Conservation (phyloP, 1,140 invertebrate genomes). For the Laodelphax striatellus region DNA sequence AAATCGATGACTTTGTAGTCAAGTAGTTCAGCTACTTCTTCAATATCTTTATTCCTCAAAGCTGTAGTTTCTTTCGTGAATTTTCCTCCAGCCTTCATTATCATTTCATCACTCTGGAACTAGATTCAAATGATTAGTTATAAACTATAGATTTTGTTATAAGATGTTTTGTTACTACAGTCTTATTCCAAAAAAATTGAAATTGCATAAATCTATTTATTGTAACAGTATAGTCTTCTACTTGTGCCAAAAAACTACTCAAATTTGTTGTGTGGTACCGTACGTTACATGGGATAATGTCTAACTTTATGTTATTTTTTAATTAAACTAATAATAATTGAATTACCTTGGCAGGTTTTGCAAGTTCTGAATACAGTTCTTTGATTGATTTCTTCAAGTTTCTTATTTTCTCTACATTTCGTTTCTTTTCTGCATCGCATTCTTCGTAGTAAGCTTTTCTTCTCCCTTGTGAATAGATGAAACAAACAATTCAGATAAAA, state of each 20-base stretch:
- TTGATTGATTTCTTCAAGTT: conserved; percentile 61
- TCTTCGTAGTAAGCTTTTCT: conserved; percentile 69
- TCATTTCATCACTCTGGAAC: conserved; percentile 30
- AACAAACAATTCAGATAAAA: neutral
- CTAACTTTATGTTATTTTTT: no score
- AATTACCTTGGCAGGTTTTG: conserved; percentile 36
- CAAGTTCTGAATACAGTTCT: conserved; percentile 43
- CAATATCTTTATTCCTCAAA: conserved; percentile 36
- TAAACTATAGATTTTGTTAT: neutral
- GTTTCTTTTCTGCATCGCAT: conserved; percentile 56
- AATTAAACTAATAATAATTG: no score
- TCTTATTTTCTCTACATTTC: conserved; percentile 53
- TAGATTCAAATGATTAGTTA: neutral
- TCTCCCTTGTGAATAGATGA: conserved; percentile 53
- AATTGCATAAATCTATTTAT: no score
- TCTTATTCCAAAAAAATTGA: no score
- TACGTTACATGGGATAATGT: no score
- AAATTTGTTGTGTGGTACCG: no score
- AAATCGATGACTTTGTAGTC: conserved; percentile 64
- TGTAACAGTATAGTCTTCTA: no score
- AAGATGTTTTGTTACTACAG: no score
- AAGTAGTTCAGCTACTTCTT: conserved; percentile 44
- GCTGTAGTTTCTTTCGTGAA: conserved; percentile 28
- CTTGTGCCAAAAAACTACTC: no score
- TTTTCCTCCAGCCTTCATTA: conserved; percentile 26